Percentiles rank a stretch among this genome's conserved stretches.
Evolutionary conservation across 1,140 invertebrate species (phyloP).

Genomic region (Neelides sp.): DNA sequence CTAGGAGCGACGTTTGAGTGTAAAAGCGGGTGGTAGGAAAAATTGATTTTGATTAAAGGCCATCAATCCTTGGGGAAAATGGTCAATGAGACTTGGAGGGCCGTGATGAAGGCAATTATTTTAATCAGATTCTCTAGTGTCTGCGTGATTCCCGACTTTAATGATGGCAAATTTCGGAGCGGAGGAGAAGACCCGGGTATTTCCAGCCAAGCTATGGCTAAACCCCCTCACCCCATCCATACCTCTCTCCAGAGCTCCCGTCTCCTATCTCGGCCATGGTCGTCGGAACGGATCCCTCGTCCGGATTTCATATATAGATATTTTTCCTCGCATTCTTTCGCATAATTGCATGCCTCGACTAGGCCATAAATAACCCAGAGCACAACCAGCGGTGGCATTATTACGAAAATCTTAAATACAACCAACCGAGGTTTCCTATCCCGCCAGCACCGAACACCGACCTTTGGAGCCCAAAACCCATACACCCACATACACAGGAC

Average conservation of each 20-base stretch:
- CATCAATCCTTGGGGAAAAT: constrained; percentile 28
- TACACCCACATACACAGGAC: too few relatives aligned
- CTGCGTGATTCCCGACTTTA: constrained; percentile 32
- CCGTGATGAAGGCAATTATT: constrained; percentile 32
- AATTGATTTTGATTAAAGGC: constrained; percentile 32
- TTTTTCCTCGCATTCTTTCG: constrained; percentile 32
- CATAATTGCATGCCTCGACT: constrained; percentile 32
- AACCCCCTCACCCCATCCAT: too few relatives aligned
- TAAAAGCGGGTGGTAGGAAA: constrained; percentile 4
- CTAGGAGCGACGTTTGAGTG: background rate
- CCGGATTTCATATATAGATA: constrained; percentile 29
- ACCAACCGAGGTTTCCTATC: constrained; percentile 24
- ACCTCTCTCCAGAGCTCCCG: too few relatives aligned
- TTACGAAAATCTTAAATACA: constrained; percentile 28
- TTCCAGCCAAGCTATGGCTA: constrained; percentile 1
- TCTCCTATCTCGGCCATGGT: too few relatives aligned
- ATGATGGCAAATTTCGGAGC: constrained; percentile 29
- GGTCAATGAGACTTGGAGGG: constrained; percentile 15
- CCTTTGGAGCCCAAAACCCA: too few relatives aligned
- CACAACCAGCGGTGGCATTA: constrained; percentile 25
- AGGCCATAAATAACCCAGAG: constrained; percentile 31
- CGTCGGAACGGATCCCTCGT: background rate
- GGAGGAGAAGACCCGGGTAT: background rate
- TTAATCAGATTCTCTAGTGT: constrained; percentile 32
- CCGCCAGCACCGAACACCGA: background rate